Evolutionary conservation across 1,140 invertebrate species (phyloP).

Genomic region (Aphidius ervi): DNA sequence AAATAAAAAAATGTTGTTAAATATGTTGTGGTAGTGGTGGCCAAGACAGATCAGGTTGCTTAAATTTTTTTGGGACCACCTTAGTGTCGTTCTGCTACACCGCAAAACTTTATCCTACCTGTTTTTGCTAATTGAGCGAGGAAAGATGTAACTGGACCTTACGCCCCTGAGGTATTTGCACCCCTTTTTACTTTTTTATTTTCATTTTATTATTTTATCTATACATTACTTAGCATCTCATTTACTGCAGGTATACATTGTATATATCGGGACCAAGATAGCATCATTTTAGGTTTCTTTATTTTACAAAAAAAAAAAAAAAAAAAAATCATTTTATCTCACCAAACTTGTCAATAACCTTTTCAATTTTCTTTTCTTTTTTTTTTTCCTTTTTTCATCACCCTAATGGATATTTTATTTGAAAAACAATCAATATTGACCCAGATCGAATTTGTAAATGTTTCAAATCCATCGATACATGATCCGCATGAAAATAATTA

Average conservation of each 20-base stretch:
- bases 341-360: no score
- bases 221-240: not conserved
- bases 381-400: no score
- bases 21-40: slow-evolving; percentile 27
- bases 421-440: not conserved
- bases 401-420: no score
- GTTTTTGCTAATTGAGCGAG: slow-evolving; percentile 55
- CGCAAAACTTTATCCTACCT: slow-evolving; percentile 51
- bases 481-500: no score
- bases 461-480: not conserved
- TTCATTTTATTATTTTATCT: slow-evolving; percentile 1
- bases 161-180: slow-evolving; percentile 49
- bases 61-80: slow-evolving; percentile 38
- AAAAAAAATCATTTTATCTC: not conserved
- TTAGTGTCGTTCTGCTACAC: slow-evolving; percentile 31
- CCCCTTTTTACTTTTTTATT: slow-evolving; percentile 28
- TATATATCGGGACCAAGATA: not conserved
- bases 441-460: not conserved
- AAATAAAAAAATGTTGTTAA: not conserved
- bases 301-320: not conserved
- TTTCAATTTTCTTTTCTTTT: no score
- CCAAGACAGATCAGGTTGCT: slow-evolving; percentile 52
- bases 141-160: slow-evolving; percentile 55
- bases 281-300: not conserved
- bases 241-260: no score